Conservation (phyloP, 1,140 invertebrate genomes). For the Psix sp. region DNA sequence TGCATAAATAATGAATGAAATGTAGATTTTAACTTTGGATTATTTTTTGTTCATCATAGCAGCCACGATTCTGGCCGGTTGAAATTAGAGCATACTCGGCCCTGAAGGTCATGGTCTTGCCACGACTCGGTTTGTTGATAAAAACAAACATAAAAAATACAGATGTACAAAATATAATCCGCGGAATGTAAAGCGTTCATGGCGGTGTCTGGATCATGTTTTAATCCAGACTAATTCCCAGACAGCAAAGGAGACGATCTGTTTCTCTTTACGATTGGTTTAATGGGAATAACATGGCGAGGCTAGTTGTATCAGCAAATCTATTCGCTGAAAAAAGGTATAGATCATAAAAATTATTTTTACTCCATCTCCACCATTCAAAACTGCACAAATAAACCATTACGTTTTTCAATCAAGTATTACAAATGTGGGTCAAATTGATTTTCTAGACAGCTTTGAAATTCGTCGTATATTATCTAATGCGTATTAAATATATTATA, state of each 20-base stretch:
- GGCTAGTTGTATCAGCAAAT: slow-evolving; percentile 31
- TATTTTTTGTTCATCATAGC: too few relatives aligned
- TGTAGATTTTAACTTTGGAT: too few relatives aligned
- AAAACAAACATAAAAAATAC: slow-evolving; percentile 42
- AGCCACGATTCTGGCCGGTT: too few relatives aligned
- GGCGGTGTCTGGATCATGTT: slow-evolving; percentile 50
- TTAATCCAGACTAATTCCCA: slow-evolving; percentile 60
- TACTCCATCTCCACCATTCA: too few relatives aligned
- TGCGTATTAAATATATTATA: too few relatives aligned
- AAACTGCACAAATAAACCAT: too few relatives aligned
- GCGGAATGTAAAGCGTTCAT: slow-evolving; percentile 41
- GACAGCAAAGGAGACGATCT: slow-evolving; percentile 48
- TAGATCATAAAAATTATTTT: slow-evolving; percentile 3
- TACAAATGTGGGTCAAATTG: too few relatives aligned
- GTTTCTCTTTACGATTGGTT: slow-evolving; percentile 54
- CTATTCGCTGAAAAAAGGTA: slow-evolving; percentile 45
- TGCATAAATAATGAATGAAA: too few relatives aligned
- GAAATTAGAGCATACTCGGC: slow-evolving; percentile 24
- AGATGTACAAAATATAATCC: slow-evolving; percentile 49
- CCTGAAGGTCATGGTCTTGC: slow-evolving; percentile 30
- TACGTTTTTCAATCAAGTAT: too few relatives aligned
- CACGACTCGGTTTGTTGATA: slow-evolving; percentile 37
- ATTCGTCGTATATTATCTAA: too few relatives aligned
- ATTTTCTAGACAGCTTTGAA: too few relatives aligned
- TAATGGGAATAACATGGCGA: slow-evolving; percentile 57